Base-by-base conservation (phyloP, 2,113 vertebrate species). In the Oryctolagus cuniculus region DNA sequence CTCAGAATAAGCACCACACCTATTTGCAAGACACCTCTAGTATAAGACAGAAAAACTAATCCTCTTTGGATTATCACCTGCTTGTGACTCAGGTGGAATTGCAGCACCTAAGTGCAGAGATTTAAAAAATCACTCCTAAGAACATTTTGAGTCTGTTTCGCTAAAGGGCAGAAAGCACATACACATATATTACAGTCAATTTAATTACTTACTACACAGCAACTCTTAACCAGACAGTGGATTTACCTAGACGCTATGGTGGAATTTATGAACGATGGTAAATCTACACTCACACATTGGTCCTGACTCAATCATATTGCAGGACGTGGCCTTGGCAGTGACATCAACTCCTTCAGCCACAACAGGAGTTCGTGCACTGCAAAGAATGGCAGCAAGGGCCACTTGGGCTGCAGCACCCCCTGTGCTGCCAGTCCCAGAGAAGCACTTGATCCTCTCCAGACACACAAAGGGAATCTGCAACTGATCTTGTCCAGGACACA, bases 131-230 rank as follows among this genome's bases (percentile, higher is more conserved):
- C 49, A 84, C 70, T 79, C 77, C 63, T 67, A 49, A 73, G 49
- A 91, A 72, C 34, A 85, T 74, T 96, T 87, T 78, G 94, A 83
- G 21, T 86, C 85, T 44, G 21, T 66, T 91, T 83, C 94, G 82
- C 91, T 29, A 0, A 91, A 36, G 55, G 61, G 73, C 74, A 93
- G 63, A 92, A 94, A 79, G 69, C 70, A 53, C 53, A 24, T 49
- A 84, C 53, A 97, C 96, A 93, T 89, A 89, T 27, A 67, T 44
- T 93, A 81, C 90, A 95, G 95, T 79, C 77, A 66, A 34, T 49
- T 90, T 96, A 97, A 94, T 94, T 93, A 95, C 55, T 94, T 94
- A 95, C 55, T 61, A 78, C 8, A 58, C 70, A 78, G 79, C 27
- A 69, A 63, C 67, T 80, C 58, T 91, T 91, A 86, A 63, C 44